A percentile compares a stretch with the other conserved stretches of the same genome.
These are phyloP conservation scores for Aphis craccivora DNA, from an alignment of 1,140 invertebrate species.

Conservation along the genomic window DNA sequence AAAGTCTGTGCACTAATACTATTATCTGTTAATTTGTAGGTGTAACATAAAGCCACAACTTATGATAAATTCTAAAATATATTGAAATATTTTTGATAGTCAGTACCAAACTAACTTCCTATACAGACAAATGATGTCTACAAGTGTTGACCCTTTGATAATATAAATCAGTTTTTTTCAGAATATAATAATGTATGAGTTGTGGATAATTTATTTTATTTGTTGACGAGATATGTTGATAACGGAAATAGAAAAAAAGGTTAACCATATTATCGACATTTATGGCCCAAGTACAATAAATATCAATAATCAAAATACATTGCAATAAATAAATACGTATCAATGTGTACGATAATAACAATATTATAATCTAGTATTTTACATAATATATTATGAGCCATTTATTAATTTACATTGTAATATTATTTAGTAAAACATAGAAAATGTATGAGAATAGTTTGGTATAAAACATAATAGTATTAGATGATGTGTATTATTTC, in stretches of 20 bases:
- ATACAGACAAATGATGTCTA: not conserved
- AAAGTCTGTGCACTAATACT: not conserved
- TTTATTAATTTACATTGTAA: not conserved
- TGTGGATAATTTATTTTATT: conserved; percentile 8
- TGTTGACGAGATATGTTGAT: not conserved
- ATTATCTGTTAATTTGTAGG: not conserved
- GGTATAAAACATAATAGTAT: not conserved
- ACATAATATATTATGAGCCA: not conserved
- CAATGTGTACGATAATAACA: not conserved
- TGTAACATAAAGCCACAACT: not conserved
- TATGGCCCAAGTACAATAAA: not conserved
- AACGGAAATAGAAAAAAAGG: not conserved
- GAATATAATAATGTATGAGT: conserved; percentile 1
- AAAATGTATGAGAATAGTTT: not conserved
- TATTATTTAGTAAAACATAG: not conserved
- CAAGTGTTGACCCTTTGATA: not conserved
- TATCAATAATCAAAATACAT: not conserved
- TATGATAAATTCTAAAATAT: not conserved
- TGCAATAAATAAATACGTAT: not conserved
- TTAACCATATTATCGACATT: not conserved
- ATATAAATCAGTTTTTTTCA: not conserved
- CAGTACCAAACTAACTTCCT: not conserved
- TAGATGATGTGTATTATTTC: not conserved
- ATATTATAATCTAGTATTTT: not conserved
- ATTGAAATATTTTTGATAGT: not conserved